Base-by-base conservation (phyloP, 2,797 vertebrate species). In the Tachyglossus aculeatus region DNA sequence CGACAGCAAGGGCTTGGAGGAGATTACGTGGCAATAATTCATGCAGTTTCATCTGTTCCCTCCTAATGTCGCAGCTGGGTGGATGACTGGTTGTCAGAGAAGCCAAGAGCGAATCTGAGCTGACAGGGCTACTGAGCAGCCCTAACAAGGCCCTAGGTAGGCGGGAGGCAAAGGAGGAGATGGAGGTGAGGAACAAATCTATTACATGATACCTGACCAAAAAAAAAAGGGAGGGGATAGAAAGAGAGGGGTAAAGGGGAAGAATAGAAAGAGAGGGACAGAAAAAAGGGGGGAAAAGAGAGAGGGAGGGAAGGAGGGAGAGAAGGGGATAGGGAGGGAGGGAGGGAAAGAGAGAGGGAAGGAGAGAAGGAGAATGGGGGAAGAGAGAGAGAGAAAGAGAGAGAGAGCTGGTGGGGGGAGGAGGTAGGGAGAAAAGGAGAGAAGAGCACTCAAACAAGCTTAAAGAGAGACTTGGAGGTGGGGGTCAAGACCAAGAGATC, bases 91-190 rank as follows among this genome's bases (percentile, higher is more conserved):
- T 24, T 27, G 54, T 10, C 4, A n/a, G 19, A 37, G 67, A 57
- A 81, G 25, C 18, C 47, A 37, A 0, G 5, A 56, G 37, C 18
- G 37, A 43, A 40, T 19, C 24, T 14, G 8, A 52, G 29, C 61
- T 57, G 53, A 22, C 0, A 1, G 67, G 25, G 43, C 34, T 31
- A 0, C 11, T 0, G 6, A 2, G n/a, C 2, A 1, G 31, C 9
- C 6, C 37, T 29, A 41, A 11, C 36, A 7, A 11, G 9, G 19
- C 29, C 24, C 32, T 36, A 48, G 4, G 37, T 25, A 27, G 25
- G 41, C 3, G 7, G 19, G 5, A 67, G 21, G 37, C 31, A 33
- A 47, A 57, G 40, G 38, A 53, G 22, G 45, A 64, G 21, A 53
- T 52, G 39, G 16, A 0, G 9, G 8, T 25, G 22, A n/a, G n/a